Conservation (phyloP, 2,797 vertebrate genomes). For the Oreochromis grahami region DNA sequence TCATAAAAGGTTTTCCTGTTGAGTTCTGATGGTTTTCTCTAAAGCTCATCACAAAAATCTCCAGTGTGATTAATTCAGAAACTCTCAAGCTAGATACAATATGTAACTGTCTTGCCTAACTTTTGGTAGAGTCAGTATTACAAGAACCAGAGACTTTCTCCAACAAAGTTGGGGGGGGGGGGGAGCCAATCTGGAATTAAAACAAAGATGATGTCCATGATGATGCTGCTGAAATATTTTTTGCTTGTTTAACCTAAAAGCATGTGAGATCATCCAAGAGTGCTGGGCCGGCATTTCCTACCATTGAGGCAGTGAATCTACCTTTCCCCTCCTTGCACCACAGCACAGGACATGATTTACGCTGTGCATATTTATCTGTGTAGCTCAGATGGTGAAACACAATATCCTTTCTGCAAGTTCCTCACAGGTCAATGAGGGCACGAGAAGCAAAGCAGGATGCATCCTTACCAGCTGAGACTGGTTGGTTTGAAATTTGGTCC, state of each 20-base stretch:
- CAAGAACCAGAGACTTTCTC: not conserved
- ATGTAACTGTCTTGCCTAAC: not conserved
- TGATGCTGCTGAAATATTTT: not conserved
- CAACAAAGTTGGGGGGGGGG: not conserved
- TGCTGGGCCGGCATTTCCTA: slow-evolving; percentile 37
- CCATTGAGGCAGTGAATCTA: slow-evolving; percentile 30
- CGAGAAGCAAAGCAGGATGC: not conserved
- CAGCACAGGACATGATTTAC: slow-evolving; percentile 11
- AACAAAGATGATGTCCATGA: not conserved
- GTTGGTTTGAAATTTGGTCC: not conserved
- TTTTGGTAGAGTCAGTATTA: not conserved
- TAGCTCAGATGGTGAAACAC: slow-evolving; percentile 25
- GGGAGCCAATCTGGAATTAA: not conserved
- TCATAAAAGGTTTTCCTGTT: not conserved
- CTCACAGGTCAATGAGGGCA: not conserved
- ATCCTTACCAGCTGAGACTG: not conserved
- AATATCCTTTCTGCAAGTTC: slow-evolving; percentile 28
- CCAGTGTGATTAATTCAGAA: not conserved
- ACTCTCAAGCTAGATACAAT: not conserved
- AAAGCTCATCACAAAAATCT: not conserved
- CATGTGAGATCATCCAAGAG: not conserved
- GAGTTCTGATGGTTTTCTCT: not conserved
- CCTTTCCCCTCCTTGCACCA: not conserved
- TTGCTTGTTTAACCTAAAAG: slow-evolving; percentile 29
- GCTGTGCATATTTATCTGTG: slow-evolving; percentile 22